These are phyloP conservation scores for Spea hammondii DNA, from an alignment of 2,797 vertebrate species.

Conservation along the genomic window DNA sequence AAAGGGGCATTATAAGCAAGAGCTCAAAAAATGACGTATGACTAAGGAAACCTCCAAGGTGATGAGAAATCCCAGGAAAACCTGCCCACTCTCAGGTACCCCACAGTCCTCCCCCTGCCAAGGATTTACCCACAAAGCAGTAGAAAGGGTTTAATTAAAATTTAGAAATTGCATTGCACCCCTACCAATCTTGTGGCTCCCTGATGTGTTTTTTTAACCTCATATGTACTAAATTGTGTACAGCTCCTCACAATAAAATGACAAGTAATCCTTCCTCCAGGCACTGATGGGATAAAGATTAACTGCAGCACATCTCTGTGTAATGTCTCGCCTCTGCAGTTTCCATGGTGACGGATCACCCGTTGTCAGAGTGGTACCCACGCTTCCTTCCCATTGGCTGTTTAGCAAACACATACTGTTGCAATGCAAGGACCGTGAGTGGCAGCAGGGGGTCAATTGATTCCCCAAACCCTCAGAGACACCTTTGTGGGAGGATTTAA, in stretches of 20 bases:
- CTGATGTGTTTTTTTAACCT: slow-evolving; percentile 38
- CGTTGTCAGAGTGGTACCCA: slow-evolving; percentile 52
- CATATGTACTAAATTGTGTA: not conserved
- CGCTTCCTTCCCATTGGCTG: slow-evolving; percentile 44
- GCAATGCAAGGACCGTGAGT: slow-evolving; percentile 50
- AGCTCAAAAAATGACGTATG: slow-evolving; percentile 24
- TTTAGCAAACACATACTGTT: slow-evolving; percentile 43
- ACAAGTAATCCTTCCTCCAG: slow-evolving; percentile 43
- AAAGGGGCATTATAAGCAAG: slow-evolving; percentile 7
- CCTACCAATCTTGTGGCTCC: not conserved
- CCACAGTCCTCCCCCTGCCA: slow-evolving; percentile 21
- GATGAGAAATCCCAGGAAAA: slow-evolving; percentile 46
- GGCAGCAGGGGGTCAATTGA: slow-evolving; percentile 52
- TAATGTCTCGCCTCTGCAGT: slow-evolving; percentile 51
- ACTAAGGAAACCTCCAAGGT: slow-evolving; percentile 35
- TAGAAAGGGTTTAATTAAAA: slow-evolving; percentile 41
- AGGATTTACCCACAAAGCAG: slow-evolving; percentile 24
- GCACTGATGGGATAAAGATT: slow-evolving; percentile 51
- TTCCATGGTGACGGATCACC: slow-evolving; percentile 53
- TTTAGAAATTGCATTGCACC: not conserved
- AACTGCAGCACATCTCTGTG: slow-evolving; percentile 52
- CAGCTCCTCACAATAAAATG: slow-evolving; percentile 34
- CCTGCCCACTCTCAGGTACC: slow-evolving; percentile 5
- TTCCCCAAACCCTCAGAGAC: slow-evolving; percentile 49
- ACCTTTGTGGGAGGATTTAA: slow-evolving; percentile 50